phyloP scores from a whole-genome alignment of 2,113 vertebrate genomes.

The Phoxinus phoxinus region DNA sequence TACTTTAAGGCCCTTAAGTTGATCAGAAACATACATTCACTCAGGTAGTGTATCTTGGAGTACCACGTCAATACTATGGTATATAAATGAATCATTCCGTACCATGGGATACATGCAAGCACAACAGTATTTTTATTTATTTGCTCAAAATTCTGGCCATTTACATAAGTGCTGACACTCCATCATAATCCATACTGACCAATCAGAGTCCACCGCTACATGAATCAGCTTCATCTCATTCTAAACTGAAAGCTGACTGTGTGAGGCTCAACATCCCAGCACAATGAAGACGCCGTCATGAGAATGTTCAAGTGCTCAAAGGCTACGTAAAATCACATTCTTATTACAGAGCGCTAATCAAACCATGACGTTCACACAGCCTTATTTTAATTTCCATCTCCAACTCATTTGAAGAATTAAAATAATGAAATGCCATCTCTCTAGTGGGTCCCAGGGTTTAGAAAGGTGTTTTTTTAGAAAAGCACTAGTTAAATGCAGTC shows the following conservation, averaged over 20 bases:
- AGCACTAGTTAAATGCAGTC: not conserved
- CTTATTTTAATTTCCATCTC: slow-evolving; percentile 31
- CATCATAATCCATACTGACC: not conserved
- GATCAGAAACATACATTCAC: not conserved
- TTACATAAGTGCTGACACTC: not conserved
- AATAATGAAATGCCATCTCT: slow-evolving; percentile 7
- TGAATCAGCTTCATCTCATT: not conserved
- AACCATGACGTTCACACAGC: slow-evolving; percentile 1
- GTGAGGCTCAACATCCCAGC: not conserved
- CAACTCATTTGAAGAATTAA: slow-evolving; percentile 18
- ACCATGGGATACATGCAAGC: not conserved
- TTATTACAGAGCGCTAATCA: slow-evolving; percentile 18
- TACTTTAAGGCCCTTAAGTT: not conserved
- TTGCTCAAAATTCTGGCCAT: not conserved
- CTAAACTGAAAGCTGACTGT: not conserved
- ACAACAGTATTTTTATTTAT: not conserved
- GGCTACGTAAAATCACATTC: not conserved
- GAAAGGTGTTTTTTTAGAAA: slow-evolving; percentile 15
- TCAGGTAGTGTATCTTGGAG: not conserved
- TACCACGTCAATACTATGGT: not conserved
- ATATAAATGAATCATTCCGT: not conserved
- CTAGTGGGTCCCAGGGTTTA: slow-evolving; percentile 12
- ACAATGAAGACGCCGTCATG: not conserved
- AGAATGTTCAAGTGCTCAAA: not conserved
- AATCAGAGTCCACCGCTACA: not conserved